phyloP scores from a whole-genome alignment of 2,113 vertebrate genomes.

The Pardalotus punctatus region DNA sequence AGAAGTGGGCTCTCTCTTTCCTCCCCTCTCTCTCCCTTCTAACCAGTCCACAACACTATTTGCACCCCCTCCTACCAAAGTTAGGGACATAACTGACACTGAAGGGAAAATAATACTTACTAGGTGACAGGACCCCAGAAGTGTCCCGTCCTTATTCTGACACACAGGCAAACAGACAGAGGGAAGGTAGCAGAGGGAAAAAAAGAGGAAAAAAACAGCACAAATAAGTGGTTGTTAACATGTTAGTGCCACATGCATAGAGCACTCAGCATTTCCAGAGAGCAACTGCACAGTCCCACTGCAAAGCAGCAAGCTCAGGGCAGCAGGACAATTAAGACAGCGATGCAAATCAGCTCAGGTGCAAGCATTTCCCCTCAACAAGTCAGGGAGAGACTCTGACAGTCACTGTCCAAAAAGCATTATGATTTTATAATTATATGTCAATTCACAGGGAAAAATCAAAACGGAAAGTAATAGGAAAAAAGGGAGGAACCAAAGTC shows the following conservation, averaged over 20 bases:
- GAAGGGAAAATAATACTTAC: constrained; percentile 85
- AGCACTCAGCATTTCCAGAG: background rate
- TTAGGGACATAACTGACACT: constrained; percentile 40
- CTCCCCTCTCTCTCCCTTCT: background rate
- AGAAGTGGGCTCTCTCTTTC: background rate
- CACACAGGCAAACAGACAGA: constrained; percentile 79
- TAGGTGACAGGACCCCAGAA: constrained; percentile 95
- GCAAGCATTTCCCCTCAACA: background rate
- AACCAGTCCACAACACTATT: background rate
- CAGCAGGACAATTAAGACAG: background rate
- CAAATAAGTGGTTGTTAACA: constrained; percentile 69
- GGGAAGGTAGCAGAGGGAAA: constrained; percentile 72
- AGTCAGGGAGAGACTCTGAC: background rate
- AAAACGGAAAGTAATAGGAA: background rate
- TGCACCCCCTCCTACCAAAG: background rate
- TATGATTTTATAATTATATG: background rate
- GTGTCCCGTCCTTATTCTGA: constrained; percentile 94
- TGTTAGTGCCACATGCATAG: constrained; percentile 50
- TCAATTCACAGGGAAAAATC: background rate
- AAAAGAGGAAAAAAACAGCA: constrained; percentile 76
- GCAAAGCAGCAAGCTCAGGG: background rate
- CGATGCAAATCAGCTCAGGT: background rate
- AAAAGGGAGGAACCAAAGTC: background rate
- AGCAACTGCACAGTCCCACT: background rate
- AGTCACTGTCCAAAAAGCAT: background rate